Evolutionary conservation across 2,888 invertebrate species (phyloP), one percentile per base, ranked within the genome.

Genomic region (Escarpia spicata): DNA sequence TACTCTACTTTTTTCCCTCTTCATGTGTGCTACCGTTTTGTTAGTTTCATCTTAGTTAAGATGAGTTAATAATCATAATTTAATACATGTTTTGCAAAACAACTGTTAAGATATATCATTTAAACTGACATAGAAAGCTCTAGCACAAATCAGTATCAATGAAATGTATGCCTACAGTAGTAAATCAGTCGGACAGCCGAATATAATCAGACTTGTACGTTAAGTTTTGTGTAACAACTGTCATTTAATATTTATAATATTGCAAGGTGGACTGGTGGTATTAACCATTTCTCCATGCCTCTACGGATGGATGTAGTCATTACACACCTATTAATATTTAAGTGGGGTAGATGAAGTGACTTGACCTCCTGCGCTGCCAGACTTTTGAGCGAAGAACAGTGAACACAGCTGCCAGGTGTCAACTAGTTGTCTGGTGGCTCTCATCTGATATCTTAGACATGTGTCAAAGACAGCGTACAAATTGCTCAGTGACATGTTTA

Each of bases 381-480:
- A 75, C 19, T 75, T 26, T 19, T n/a, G n/a, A 26, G 75, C 75
- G 3, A 75, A 26, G 26, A 75, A 75, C 75, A 75, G 2, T 26
- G 75, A 19, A 75, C 75, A 75, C 75, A 75, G 75, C 75, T 75
- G 75, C n/a, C 75, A 75, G 75, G 75, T 75, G 75, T 75, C 75
- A 75, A 75, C 75, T 75, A n/a, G 19, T 75, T 75, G 19, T 75
- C 75, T 75, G 6, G 75, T 75, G 75, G 75, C 75, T 75, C 52
- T 19, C 19, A 75, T 75, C 75, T 75, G 75, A 75, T 75, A 75
- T 75, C 75, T 75, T 15, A 75, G n/a, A 75, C 75, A 60, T 19
- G 75, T 75, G 75, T 75, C n/a, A 75, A 75, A n/a, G 75, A 75
- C 75, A 75, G 75, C 75, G n/a, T 75, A 75, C 75, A 75, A 75